A percentile compares a stretch with the other conserved stretches of the same genome.
These are phyloP conservation scores for Melikaiella ostensackeni DNA, from an alignment of 2,888 invertebrate genomes.

Conservation along the genomic window DNA sequence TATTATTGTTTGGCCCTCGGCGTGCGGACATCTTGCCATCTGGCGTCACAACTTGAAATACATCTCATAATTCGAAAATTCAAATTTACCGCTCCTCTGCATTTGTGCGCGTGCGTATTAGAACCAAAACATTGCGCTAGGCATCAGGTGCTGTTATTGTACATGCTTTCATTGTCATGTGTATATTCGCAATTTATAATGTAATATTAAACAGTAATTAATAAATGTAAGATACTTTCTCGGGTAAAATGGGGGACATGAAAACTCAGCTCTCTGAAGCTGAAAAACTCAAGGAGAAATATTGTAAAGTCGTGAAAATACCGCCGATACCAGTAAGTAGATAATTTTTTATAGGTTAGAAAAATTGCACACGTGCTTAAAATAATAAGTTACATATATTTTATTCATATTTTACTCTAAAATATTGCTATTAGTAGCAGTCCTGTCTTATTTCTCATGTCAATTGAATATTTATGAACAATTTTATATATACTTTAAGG, in stretches of 20 bases:
- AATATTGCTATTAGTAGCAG: neutral
- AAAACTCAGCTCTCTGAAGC: conserved; percentile 54
- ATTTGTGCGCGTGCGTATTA: neutral
- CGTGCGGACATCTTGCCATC: too few relatives aligned
- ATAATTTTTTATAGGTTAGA: conserved; percentile 22
- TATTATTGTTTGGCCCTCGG: too few relatives aligned
- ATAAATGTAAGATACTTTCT: neutral
- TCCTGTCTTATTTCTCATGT: neutral
- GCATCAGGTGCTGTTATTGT: too few relatives aligned
- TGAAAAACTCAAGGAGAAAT: conserved; percentile 61
- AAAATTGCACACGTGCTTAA: neutral
- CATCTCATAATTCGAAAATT: too few relatives aligned
- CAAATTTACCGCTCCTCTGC: neutral
- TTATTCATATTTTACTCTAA: neutral
- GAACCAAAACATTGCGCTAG: neutral
- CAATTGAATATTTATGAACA: neutral
- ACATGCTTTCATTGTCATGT: neutral
- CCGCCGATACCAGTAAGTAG: conserved; percentile 60
- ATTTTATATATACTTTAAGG: too few relatives aligned
- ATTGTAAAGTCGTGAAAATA: conserved; percentile 58
- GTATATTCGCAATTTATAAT: too few relatives aligned
- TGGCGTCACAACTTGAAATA: too few relatives aligned
- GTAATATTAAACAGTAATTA: neutral
- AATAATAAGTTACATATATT: neutral
- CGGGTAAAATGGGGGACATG: conserved; percentile 63